A percentile compares a stretch with the other conserved stretches of the same genome.
Evolutionary conservation across 1,140 invertebrate species (phyloP).

Genomic region (Augochlora pura): DNA sequence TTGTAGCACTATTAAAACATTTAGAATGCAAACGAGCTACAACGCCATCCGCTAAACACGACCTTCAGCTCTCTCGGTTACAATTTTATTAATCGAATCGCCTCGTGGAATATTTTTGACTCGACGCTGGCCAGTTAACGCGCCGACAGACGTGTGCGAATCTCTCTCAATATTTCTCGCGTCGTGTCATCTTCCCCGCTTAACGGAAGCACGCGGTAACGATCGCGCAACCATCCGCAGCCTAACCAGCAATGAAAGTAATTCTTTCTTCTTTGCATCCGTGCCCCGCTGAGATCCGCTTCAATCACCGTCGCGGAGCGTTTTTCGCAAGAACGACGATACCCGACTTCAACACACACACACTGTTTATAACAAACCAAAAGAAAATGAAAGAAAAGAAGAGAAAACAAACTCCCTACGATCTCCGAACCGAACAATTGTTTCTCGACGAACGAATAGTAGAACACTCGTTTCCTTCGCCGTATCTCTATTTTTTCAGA

Average conservation of each 20-base stretch:
- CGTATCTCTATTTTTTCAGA: slow-evolving; percentile 31
- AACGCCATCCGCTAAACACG: no score
- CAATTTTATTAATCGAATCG: no score
- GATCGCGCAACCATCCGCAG: not conserved
- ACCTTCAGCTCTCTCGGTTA: no score
- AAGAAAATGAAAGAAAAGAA: no score
- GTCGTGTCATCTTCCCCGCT: no score
- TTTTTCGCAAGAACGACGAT: slow-evolving; percentile 10
- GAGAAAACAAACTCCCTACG: not conserved
- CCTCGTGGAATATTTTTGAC: no score
- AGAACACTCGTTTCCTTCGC: slow-evolving; percentile 21
- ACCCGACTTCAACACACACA: slow-evolving; percentile 1
- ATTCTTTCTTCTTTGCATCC: not conserved
- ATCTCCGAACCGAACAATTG: not conserved
- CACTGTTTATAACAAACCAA: slow-evolving; percentile 19
- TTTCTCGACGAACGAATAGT: slow-evolving; percentile 16
- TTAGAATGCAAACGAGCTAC: no score
- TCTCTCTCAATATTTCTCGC: no score
- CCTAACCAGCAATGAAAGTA: not conserved
- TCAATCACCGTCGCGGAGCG: not conserved
- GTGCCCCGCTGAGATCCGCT: not conserved
- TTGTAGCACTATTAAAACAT: no score
- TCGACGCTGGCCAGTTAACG: no score
- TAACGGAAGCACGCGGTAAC: no score
- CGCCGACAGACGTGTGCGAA: no score